A percentile compares a stretch with the other conserved stretches of the same genome.
These are phyloP conservation scores for Platycnemis pennipes DNA, from an alignment of 2,888 invertebrate species.

Conservation along the genomic window DNA sequence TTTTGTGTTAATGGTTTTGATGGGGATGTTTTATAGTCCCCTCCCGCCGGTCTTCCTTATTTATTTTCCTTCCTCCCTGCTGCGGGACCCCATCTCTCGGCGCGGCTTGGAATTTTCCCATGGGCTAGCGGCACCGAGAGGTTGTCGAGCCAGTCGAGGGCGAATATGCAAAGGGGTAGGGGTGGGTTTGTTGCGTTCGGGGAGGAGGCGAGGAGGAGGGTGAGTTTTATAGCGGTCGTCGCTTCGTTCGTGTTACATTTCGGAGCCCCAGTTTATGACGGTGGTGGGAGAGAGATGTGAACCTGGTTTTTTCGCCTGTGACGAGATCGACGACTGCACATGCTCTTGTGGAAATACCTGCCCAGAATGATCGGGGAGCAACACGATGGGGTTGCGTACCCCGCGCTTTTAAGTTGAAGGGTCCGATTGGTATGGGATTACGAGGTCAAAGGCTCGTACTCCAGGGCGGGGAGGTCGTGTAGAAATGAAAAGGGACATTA, in stretches of 20 bases:
- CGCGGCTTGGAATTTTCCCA: neutral
- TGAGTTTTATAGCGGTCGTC: constrained; percentile 21
- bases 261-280: constrained; percentile 27
- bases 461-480: neutral
- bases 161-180: neutral
- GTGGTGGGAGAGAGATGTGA: neutral
- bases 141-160: neutral
- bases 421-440: neutral
- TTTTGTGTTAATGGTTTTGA: constrained; percentile 23
- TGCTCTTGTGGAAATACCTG: neutral
- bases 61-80: neutral
- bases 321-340: neutral
- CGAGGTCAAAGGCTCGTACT: neutral
- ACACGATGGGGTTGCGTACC: neutral
- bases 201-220: neutral
- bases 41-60: neutral
- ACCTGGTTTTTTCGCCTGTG: neutral
- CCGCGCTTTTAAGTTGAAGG: neutral
- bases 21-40: constrained; percentile 4
- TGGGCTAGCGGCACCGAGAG: neutral
- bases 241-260: neutral
- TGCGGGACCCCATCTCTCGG: neutral
- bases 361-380: neutral
- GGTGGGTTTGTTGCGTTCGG: neutral
- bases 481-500: neutral